phyloP scores from a whole-genome alignment of 1,140 invertebrate species.

The Cydia strobilella region DNA sequence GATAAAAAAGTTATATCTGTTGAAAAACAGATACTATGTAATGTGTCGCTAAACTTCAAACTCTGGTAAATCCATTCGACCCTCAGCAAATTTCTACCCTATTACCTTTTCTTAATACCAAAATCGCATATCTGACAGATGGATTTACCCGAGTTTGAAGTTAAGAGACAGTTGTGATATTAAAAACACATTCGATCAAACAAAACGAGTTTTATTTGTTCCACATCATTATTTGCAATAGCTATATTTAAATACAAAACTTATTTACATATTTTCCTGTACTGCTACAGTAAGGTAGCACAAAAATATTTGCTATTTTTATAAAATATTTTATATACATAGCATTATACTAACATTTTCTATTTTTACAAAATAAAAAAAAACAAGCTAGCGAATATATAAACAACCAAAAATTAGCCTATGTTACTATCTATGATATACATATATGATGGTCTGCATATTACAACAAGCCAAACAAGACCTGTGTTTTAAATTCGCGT shows the following conservation, averaged over 20 bases:
- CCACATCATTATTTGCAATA: neutral
- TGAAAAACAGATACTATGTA: neutral
- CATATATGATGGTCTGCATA: neutral
- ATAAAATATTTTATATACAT: slow-evolving; percentile 5
- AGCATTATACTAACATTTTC: slow-evolving; percentile 11
- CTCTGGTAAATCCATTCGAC: no score
- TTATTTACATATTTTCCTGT: neutral
- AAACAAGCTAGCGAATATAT: neutral
- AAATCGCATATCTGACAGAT: no score
- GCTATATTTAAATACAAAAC: slow-evolving; percentile 9
- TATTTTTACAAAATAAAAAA: neutral
- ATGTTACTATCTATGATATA: neutral
- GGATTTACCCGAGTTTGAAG: no score
- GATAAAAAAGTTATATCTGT: no score
- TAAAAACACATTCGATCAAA: slow-evolving; percentile 31
- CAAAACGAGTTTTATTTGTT: slow-evolving; percentile 32
- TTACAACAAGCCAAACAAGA: neutral
- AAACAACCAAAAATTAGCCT: neutral
- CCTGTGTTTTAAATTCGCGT: neutral
- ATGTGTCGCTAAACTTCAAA: no score
- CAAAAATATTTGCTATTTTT: neutral
- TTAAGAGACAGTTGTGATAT: no score
- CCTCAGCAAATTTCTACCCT: no score
- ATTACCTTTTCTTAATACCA: no score
- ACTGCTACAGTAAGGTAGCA: neutral